Evolutionary conservation across 64 coral and sea anemone genomes (phyloP), one percentile per base, ranked within the genome.

Genomic region (Stichodactyla mertensii): DNA sequence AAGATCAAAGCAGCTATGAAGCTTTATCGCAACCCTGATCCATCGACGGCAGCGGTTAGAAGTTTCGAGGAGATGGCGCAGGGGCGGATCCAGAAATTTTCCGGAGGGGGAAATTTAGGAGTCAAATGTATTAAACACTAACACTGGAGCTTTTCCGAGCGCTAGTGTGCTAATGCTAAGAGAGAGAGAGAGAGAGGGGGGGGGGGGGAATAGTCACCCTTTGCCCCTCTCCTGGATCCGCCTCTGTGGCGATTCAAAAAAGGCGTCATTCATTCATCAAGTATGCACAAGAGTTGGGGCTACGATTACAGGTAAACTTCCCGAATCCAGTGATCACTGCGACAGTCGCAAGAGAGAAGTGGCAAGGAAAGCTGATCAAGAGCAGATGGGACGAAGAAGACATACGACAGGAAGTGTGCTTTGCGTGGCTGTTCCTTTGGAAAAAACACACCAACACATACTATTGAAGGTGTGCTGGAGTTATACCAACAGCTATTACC

Each of bases 331-430:
- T 15, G 23, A 53, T 52, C 27, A 52, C 7, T 13, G 51, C 60
- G 20, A 27, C 16, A 9, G 77, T 88, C 19, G 31, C 71, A 53
- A 64, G 70, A 20, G 54, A 88, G 51, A 92, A 77, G 52, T 88
- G 91, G 86, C 91, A 92, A 28, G 79, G 86, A 16, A 83, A 83
- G 64, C 16, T 92, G 16, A 19, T 92, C 13, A 88, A 54, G 54
- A 84, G 1, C 23, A 84, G 81, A 55, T 92, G 70, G 67, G 87
- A 92, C 20, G 82, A 92, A 22, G 85, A 71, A 10, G 9, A 64
- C 7, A 51, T 92, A 57, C 74, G 80, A n/a, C 27, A 77, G 69
- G 66, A 74, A 70, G 66, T 36, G 19, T 91, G 89, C 77, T 91
- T 91, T 56, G 56, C 85, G 12, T 86, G 89, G 89, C 27, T 87